Evolutionary conservation across 2,797 vertebrate species (phyloP).

Genomic region (Rhadinocentrus ornatus): DNA sequence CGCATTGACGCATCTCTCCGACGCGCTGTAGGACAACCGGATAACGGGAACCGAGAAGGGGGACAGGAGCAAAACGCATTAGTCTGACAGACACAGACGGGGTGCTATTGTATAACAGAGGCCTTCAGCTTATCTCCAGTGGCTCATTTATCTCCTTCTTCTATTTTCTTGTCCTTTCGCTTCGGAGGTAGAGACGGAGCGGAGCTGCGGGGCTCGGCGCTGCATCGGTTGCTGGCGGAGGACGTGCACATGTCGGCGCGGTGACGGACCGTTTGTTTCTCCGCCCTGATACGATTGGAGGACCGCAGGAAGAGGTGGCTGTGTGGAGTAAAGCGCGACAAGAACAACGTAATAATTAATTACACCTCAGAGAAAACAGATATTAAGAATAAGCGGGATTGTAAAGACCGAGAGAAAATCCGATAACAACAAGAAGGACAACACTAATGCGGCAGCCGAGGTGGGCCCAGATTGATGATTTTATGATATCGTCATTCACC

Average conservation of each 20-base stretch:
- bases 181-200: slow-evolving; percentile 51
- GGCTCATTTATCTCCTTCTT: background rate
- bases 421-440: slow-evolving; percentile 53
- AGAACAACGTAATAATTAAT: slow-evolving; percentile 15
- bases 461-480: slow-evolving; percentile 75
- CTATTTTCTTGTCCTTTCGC: background rate
- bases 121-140: slow-evolving; percentile 19
- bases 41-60: slow-evolving; percentile 69
- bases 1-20: slow-evolving; percentile 51
- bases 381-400: slow-evolving; percentile 20
- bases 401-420: slow-evolving; percentile 33
- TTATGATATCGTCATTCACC: slow-evolving; percentile 70
- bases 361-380: background rate
- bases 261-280: slow-evolving; percentile 74
- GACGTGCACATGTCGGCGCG: slow-evolving; percentile 83
- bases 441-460: slow-evolving; percentile 77
- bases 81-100: slow-evolving; percentile 56
- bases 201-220: slow-evolving; percentile 54
- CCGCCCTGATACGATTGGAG: slow-evolving; percentile 76
- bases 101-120: slow-evolving; percentile 62
- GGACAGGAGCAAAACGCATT: slow-evolving; percentile 59
- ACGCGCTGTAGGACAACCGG: slow-evolving; percentile 69
- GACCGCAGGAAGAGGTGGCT: slow-evolving; percentile 46
- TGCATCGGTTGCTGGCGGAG: slow-evolving; percentile 71
- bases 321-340: slow-evolving; percentile 4